phyloP scores from a whole-genome alignment of 2,113 vertebrate species.

The Hemiprocne comata region DNA sequence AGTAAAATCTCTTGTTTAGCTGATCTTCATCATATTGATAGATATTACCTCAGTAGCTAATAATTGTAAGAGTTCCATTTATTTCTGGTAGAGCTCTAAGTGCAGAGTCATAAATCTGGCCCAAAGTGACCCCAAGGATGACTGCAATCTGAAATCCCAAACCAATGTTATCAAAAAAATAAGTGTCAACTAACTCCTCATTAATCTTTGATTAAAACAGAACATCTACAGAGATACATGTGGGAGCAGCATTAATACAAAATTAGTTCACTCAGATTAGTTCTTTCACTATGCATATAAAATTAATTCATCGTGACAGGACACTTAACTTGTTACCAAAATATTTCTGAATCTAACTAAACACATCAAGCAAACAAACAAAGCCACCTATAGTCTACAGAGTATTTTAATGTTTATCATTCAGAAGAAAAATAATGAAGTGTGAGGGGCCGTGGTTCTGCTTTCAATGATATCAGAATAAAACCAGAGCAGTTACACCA shows the following conservation, averaged over 20 bases:
- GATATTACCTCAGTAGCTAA: not conserved
- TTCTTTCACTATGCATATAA: not conserved
- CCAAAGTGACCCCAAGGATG: not conserved
- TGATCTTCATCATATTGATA: not conserved
- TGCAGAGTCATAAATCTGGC: not conserved
- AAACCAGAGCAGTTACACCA: not conserved
- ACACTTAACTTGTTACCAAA: not conserved
- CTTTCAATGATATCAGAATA: not conserved
- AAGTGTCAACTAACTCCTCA: not conserved
- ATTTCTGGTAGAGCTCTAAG: not conserved
- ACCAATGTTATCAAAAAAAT: not conserved
- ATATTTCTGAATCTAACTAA: not conserved
- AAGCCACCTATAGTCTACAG: not conserved
- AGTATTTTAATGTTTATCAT: not conserved
- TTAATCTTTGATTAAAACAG: constrained; percentile 33
- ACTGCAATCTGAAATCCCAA: not conserved
- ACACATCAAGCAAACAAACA: not conserved
- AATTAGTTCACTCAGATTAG: not conserved
- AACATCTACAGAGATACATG: not conserved
- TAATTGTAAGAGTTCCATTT: not conserved
- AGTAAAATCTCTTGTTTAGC: not conserved
- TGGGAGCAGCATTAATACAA: not conserved
- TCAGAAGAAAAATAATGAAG: not conserved
- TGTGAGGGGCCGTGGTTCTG: not conserved
- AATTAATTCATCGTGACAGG: not conserved